Conservation (phyloP, 2,797 vertebrate species). For the Vipera latastei region DNA sequence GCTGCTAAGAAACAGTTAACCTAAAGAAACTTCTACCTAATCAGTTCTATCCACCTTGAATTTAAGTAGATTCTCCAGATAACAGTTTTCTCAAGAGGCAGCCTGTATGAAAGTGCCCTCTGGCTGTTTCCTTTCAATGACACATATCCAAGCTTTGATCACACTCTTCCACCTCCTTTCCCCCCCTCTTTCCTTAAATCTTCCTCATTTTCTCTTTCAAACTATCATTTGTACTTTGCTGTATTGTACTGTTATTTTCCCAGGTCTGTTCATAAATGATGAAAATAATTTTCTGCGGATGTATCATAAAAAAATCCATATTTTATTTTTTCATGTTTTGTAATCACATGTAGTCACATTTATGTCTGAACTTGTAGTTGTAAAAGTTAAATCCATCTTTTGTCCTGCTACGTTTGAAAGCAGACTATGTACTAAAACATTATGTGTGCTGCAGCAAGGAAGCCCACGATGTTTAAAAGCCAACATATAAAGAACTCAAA, state of each 20-base stretch:
- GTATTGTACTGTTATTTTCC: not conserved
- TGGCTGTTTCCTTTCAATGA: slow-evolving; percentile 5
- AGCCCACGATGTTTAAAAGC: not conserved
- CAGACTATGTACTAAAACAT: not conserved
- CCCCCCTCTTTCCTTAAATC: not conserved
- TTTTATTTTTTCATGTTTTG: not conserved
- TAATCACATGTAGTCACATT: not conserved
- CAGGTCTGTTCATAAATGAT: not conserved
- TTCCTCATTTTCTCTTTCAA: not conserved
- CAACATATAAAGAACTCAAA: not conserved
- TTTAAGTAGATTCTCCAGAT: slow-evolving; percentile 14
- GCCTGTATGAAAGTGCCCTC: not conserved
- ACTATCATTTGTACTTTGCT: not conserved
- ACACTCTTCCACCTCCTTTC: not conserved
- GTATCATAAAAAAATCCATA: not conserved
- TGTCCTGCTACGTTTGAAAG: not conserved
- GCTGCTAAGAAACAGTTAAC: not conserved
- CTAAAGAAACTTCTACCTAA: not conserved
- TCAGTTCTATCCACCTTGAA: slow-evolving; percentile 1
- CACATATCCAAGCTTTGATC: slow-evolving; percentile 4
- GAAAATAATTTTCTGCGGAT: not conserved
- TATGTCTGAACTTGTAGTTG: not conserved
- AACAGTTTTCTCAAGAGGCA: not conserved
- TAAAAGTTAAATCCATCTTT: not conserved
- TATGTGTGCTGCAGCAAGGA: not conserved